A percentile compares a stretch with the other conserved stretches of the same genome.
Conservation (phyloP, 2,888 invertebrate genomes). For the Blastobasis adustella region DNA sequence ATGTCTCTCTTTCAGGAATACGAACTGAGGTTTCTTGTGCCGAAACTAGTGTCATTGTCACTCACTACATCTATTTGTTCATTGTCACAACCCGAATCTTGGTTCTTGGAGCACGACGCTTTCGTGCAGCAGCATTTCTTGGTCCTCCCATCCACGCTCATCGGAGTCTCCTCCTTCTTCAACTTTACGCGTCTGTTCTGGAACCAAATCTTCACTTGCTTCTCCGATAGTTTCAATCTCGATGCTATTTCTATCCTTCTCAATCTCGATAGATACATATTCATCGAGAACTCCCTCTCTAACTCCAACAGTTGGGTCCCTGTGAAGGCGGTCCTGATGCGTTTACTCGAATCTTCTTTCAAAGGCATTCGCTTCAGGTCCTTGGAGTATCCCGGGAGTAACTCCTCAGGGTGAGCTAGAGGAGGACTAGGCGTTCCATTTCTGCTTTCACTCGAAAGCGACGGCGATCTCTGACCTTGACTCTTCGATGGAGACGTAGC, state of each 20-base stretch:
- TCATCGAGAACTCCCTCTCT: conserved; percentile 90
- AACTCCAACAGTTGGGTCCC: conserved; percentile 90
- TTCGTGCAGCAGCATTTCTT: conserved; percentile 60
- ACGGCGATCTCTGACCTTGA: conserved; percentile 57
- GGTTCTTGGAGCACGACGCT: conserved; percentile 42
- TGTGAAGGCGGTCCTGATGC: conserved; percentile 95
- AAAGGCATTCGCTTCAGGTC: conserved; percentile 62
- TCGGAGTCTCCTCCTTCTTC: conserved; percentile 89
- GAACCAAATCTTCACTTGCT: conserved; percentile 97
- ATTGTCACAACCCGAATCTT: conserved; percentile 45
- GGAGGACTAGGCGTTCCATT: conserved; percentile 75
- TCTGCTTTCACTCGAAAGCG: conserved; percentile 63
- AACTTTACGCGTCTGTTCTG: conserved; percentile 94
- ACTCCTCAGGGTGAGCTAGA: conserved; percentile 57
- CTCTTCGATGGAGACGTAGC: conserved; percentile 55
- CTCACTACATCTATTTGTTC: conserved; percentile 67
- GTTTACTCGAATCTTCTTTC: conserved; percentile 83
- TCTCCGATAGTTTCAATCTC: conserved; percentile 89
- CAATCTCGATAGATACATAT: conserved; percentile 92
- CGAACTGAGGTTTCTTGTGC: conserved; percentile 45
- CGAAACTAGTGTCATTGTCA: conserved; percentile 50
- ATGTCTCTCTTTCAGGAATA: conserved; percentile 29
- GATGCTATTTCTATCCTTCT: conserved; percentile 95
- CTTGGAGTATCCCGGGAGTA: conserved; percentile 58
- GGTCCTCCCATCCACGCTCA: conserved; percentile 30